Evolutionary conservation across 2,113 vertebrate species (phyloP), one percentile per base, ranked within the genome.

Genomic region (Plectropomus leopardus): DNA sequence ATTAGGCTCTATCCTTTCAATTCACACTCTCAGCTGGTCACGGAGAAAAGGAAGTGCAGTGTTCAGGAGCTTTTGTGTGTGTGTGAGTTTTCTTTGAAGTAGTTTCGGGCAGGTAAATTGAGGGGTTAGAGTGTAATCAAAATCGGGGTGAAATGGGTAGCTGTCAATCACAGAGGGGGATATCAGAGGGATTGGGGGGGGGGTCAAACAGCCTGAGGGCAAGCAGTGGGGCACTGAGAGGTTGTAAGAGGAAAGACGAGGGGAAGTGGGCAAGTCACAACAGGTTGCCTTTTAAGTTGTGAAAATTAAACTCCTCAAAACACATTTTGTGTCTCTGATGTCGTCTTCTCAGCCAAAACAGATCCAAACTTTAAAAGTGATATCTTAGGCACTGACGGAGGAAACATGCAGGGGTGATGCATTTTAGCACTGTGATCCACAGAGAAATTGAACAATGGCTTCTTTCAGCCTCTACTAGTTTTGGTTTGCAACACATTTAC

Each of bases 91-190:
- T 32, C 87, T 92, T 91, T 93, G 86, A 92, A 88, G 88, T 76
- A 47, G 68, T 86, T 86, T 89, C 67, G 9, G 68, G 51, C 78
- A 87, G 77, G 78, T 85, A 88, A 90, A 88, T 87, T 76, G 82
- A 80, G 64, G 88, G 86, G 58, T 90, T 80, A 72, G 26, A 63
- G 55, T 57, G 83, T 87, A 83, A 92, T 93, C 91, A 92, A 84
- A 92, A 89, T 68, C 4, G 36, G 89, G 81, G 86, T 85, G 82
- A 90, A 90, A 85, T 51, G 85, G 84, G 69, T 66, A 78, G 80
- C 83, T 88, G 86, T 89, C 92, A 91, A 47, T 91, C 83, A 90
- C 1, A 3, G 30, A 55, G 75, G 32, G 67, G 24, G 53, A 75
- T 75, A 67, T 57, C 34, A 79, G 57, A 55, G 28, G 8, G 36